These are phyloP conservation scores for Acipenser ruthenus DNA, from an alignment of 2,797 vertebrate genomes.

Conservation along the genomic window DNA sequence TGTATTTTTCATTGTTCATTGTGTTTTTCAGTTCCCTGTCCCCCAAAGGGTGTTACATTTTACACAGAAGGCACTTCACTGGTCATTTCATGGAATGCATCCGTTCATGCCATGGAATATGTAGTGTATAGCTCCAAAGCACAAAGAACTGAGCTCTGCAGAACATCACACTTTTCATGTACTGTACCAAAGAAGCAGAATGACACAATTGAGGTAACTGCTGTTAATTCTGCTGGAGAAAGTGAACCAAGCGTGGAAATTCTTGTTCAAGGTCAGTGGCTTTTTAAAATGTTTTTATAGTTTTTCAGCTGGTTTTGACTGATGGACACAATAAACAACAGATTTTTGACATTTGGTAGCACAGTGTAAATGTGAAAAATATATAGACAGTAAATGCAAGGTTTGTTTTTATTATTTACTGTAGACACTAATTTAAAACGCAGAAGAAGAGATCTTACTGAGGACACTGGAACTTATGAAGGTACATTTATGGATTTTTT, in stretches of 20 bases:
- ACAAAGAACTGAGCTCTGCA: slow-evolving; percentile 33
- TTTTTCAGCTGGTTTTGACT: too few relatives aligned
- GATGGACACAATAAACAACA: too few relatives aligned
- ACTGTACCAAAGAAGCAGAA: slow-evolving; percentile 26
- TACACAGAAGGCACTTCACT: slow-evolving; percentile 18
- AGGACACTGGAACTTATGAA: background rate
- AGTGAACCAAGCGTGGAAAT: slow-evolving; percentile 35
- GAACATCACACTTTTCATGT: slow-evolving; percentile 45
- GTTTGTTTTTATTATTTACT: background rate
- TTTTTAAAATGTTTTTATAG: too few relatives aligned
- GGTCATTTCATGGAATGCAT: slow-evolving; percentile 43
- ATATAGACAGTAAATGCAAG: too few relatives aligned
- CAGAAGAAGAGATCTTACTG: slow-evolving; percentile 43
- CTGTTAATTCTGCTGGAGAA: slow-evolving; percentile 52
- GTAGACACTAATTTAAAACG: slow-evolving; percentile 24
- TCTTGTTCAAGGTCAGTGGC: slow-evolving; percentile 40
- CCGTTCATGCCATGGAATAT: slow-evolving; percentile 46
- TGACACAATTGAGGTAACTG: slow-evolving; percentile 36
- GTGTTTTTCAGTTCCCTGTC: slow-evolving; percentile 48
- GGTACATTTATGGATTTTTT: too few relatives aligned
- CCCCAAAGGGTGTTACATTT: slow-evolving; percentile 39
- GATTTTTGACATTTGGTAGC: too few relatives aligned
- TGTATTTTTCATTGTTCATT: background rate
- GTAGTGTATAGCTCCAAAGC: slow-evolving; percentile 29
- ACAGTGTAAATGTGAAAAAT: too few relatives aligned